phyloP scores from a whole-genome alignment of 2,888 invertebrate genomes.

The Clitarchus hookeri region DNA sequence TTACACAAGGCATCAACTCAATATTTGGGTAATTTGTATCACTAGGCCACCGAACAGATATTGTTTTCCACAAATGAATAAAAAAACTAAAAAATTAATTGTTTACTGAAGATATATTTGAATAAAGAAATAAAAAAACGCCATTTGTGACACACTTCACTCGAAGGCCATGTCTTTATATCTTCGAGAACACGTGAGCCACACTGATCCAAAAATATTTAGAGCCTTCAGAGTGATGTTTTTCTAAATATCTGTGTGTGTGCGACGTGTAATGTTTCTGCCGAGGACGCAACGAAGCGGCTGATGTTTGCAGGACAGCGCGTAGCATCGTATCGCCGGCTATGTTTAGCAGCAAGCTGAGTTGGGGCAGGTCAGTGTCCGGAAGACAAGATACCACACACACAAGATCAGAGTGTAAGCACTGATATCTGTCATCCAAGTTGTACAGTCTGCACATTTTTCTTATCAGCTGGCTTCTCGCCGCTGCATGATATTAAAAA shows the following conservation, averaged over 20 bases:
- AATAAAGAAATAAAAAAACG: too few relatives aligned
- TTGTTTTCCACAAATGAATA: too few relatives aligned
- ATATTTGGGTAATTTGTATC: too few relatives aligned
- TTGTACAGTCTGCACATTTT: too few relatives aligned
- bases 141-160: not conserved
- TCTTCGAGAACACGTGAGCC: not conserved
- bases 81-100: too few relatives aligned
- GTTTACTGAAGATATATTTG: too few relatives aligned
- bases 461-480: too few relatives aligned
- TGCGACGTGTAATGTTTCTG: not conserved
- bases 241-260: not conserved
- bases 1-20: too few relatives aligned
- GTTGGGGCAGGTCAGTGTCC: not conserved
- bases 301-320: not conserved
- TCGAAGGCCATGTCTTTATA: not conserved
- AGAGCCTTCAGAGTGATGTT: not conserved
- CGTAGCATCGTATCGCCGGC: not conserved
- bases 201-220: not conserved
- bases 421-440: too few relatives aligned
- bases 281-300: not conserved
- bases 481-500: too few relatives aligned
- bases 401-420: not conserved
- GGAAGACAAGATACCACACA: not conserved
- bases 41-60: too few relatives aligned
- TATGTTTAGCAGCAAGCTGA: not conserved